These are phyloP conservation scores for Nezara viridula DNA, from an alignment of 2,888 invertebrate genomes.

Conservation along the genomic window DNA sequence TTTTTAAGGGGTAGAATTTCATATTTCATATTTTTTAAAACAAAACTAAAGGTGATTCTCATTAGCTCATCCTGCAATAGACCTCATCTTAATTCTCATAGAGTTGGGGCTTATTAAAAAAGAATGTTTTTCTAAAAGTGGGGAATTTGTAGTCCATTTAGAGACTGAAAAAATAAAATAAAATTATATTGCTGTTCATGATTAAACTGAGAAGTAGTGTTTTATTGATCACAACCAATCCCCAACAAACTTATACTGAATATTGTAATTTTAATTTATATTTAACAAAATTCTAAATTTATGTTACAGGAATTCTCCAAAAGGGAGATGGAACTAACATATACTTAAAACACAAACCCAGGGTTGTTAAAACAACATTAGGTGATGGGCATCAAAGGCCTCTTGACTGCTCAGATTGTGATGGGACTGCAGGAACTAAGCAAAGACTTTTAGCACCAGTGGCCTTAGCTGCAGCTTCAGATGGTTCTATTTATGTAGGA, in stretches of 20 bases:
- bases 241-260: neutral
- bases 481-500: slow-evolving; percentile 94
- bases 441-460: slow-evolving; percentile 92
- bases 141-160: no score
- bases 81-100: no score
- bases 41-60: no score
- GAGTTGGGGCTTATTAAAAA: no score
- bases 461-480: slow-evolving; percentile 90
- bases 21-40: no score
- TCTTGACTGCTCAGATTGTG: slow-evolving; percentile 85
- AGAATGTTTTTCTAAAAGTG: no score
- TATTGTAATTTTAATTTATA: neutral
- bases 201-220: no score
- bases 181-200: no score
- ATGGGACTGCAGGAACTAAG: slow-evolving; percentile 79
- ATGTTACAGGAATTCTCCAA: slow-evolving; percentile 85
- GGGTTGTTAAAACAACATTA: slow-evolving; percentile 91
- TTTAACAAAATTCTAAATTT: neutral
- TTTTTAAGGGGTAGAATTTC: no score
- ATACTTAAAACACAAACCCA: slow-evolving; percentile 92
- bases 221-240: neutral
- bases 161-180: no score
- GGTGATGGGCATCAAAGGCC: slow-evolving; percentile 92
- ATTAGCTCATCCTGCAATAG: no score
- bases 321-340: slow-evolving; percentile 98